These are phyloP conservation scores for Nematostella vectensis DNA, from an alignment of 92 coral and sea anemone species.

Conservation along the genomic window DNA sequence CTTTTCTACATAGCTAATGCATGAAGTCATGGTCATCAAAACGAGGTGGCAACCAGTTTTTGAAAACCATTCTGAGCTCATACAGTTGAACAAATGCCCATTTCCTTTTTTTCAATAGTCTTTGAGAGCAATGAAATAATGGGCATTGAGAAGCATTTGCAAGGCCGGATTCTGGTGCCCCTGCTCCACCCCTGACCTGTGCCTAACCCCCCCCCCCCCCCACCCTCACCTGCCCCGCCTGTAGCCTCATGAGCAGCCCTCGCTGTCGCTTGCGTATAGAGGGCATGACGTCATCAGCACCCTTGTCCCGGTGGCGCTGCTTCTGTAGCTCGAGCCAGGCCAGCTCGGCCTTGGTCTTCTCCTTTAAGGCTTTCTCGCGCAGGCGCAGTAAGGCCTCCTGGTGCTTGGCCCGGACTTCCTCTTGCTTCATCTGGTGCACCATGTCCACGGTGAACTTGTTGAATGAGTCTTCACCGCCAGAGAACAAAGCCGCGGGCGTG, in stretches of 20 bases:
- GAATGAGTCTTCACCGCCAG: constrained; percentile 86
- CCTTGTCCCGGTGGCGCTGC: constrained; percentile 82
- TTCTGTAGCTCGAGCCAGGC: constrained; percentile 93
- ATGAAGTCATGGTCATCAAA: no score
- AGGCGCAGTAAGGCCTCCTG: constrained; percentile 86
- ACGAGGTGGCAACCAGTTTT: no score
- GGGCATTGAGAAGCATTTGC: no score
- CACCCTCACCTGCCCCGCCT: constrained; percentile 92
- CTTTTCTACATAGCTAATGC: no score
- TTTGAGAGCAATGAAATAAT: no score
- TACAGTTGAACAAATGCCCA: no score
- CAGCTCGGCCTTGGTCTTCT: constrained; percentile 98
- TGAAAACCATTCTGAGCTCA: no score
- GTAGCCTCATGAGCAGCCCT: constrained; percentile 76
- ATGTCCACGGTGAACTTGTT: constrained; percentile 90
- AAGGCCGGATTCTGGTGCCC: no score
- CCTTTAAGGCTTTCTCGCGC: constrained; percentile 95
- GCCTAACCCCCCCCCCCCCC: no score
- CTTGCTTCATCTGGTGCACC: constrained; percentile 89
- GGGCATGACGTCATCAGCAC: constrained; percentile 98
- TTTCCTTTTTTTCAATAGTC: no score
- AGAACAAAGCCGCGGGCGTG: constrained; percentile 68
- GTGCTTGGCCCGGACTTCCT: constrained; percentile 91
- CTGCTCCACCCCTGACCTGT: no score
- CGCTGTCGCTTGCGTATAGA: constrained; percentile 85